Evolutionary conservation across 2,797 vertebrate species (phyloP), one percentile per base, ranked within the genome.

Genomic region (Astyanax mexicanus): DNA sequence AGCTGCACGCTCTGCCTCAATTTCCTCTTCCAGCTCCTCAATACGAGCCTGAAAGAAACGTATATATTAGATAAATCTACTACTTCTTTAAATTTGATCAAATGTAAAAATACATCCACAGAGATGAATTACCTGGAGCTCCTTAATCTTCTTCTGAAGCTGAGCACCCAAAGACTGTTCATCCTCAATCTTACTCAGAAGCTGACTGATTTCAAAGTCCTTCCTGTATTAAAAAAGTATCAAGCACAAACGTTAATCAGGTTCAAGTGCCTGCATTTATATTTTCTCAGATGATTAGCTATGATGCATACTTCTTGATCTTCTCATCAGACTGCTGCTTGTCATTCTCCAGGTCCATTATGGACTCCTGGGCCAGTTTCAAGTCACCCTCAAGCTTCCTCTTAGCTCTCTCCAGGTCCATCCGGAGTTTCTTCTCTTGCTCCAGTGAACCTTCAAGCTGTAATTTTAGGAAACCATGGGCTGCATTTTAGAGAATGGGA

Each of bases 1-100:
- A 83, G 89, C 82, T 0, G 92, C 80, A 0, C 89, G 89, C 23
- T 96, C 95, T 0, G 94, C 93, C 71, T 97, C 95, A 0, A 94
- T 95, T 84, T 97, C 96, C 0, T 97, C 95, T 74, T 97, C 95
- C 58, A 96, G 55, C 61, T 97, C 96, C 74, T 98, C 96, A 2
- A 90, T 96, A 9, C 90, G 94, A 81, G 95, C 95, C 96, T 97
- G 68, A 67, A 19, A 32, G n/a, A 44, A 6, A 40, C 3, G n/a
- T 13, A 7, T 13, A n/a, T 47, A 38, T 38, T 10, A 7, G 37
- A 0, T 45, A 54, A 21, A 1, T 21, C 10, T 51, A 0, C 8
- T n/a, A n/a, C n/a, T n/a, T n/a, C n/a, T n/a, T n/a, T n/a, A n/a
- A n/a, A n/a, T n/a, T n/a, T n/a, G n/a, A n/a, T n/a, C n/a, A n/a